Evolutionary conservation across 2,888 invertebrate genomes (phyloP).

Genomic region (Volucella bombylans): DNA sequence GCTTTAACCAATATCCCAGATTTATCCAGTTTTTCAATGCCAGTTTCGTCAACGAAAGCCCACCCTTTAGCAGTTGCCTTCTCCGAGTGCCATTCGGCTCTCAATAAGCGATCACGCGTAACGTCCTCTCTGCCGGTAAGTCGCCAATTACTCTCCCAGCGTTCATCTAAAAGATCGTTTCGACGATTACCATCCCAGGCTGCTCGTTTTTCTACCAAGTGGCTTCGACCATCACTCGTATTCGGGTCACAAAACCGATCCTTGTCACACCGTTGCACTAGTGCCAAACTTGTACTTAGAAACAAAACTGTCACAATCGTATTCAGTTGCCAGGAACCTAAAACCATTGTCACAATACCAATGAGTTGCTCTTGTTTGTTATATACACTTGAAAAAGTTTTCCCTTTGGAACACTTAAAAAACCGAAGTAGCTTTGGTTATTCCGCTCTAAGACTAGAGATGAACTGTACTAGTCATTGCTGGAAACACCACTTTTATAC

Average conservation of each 20-base stretch:
- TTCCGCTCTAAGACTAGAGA: conserved; percentile 53
- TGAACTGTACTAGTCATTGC: conserved; percentile 57
- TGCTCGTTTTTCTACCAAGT: neutral
- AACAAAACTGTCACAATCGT: conserved; percentile 75
- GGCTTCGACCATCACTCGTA: conserved; percentile 49
- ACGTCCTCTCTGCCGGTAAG: conserved; percentile 70
- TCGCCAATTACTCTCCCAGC: conserved; percentile 65
- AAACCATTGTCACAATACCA: conserved; percentile 75
- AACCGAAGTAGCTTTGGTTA: conserved; percentile 13
- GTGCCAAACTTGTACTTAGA: conserved; percentile 73
- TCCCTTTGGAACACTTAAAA: neutral
- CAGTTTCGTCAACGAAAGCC: conserved; percentile 31
- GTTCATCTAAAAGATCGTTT: conserved; percentile 26
- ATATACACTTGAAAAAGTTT: conserved; percentile 1
- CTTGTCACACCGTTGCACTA: conserved; percentile 59
- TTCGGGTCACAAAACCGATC: conserved; percentile 53
- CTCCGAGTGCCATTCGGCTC: conserved; percentile 68
- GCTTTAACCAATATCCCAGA: conserved; percentile 2
- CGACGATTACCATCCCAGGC: neutral
- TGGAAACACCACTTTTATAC: conserved; percentile 49
- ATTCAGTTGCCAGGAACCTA: conserved; percentile 76
- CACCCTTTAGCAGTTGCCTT: neutral
- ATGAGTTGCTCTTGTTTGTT: conserved; percentile 17
- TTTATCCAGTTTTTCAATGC: conserved; percentile 31
- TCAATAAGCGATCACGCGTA: conserved; percentile 50